Base-by-base conservation (phyloP, 2,888 invertebrate species). In the Lymantria dispar region DNA sequence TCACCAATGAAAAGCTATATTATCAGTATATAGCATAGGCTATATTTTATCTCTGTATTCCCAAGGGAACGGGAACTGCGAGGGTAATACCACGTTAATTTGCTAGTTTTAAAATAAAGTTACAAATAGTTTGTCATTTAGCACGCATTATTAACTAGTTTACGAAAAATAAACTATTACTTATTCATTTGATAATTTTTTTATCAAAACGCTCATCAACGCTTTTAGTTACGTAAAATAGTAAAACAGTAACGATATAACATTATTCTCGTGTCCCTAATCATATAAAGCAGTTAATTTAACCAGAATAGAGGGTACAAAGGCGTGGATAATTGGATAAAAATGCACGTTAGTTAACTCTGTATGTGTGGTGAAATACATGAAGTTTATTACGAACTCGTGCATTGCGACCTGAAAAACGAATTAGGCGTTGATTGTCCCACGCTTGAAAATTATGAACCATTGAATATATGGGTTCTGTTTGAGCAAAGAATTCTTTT, bases 301-400 rank as follows among this genome's bases (percentile, higher is more conserved):
- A 47, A 55, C 52, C 53, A 55, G 58, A 56, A 62, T 58, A 60
- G 45, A 43, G 50, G 57, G 53, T 60, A 67, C 70, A 72, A 72
- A 73, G 62, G 66, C 68, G 55, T 52, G 58, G 43, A 57, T 70
- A 74, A 72, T 74, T 71, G 61, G 60, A 72, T 71, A 71, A 74
- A 75, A 69, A 73, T 61, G 62, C 68, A 62, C 63, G 70, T 64
- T 67, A 63, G 65, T 69, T 66, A 62, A 62, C 67, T 62, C 58
- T 43, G 48, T 51, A 51, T 47, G 52, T 57, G 48, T 56, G 56
- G 31, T 48, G 43, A 52, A 62, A 65, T 56, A 60, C 41, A 64
- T 1, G 45, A 51, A 40, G 40, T 12, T 40, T 14, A 10, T 40
- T 40, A 40, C 40, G 15, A 5, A 40, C 14, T 14, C 0, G 40